phyloP scores from a whole-genome alignment of 2,797 vertebrate genomes.

The Ceryle rudis region DNA sequence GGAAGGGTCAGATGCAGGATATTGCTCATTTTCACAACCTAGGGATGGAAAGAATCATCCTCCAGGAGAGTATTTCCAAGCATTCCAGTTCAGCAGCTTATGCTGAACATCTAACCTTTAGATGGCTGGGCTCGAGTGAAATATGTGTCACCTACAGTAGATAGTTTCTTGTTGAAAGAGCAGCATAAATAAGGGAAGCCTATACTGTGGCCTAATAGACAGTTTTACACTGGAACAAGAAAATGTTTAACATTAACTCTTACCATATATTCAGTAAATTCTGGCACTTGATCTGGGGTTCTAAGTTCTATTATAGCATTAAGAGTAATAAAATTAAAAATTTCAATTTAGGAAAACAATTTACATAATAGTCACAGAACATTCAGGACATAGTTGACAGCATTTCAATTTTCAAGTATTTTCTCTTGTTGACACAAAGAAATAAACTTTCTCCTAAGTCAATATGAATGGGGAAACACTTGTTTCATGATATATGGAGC shows the following conservation, averaged over 20 bases:
- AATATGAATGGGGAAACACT: background rate
- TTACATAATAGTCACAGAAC: background rate
- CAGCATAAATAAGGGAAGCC: background rate
- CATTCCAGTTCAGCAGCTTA: background rate
- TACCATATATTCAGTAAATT: background rate
- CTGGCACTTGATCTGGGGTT: background rate
- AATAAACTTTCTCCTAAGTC: background rate
- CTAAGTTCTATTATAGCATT: background rate
- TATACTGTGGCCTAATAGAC: background rate
- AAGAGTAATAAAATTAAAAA: background rate
- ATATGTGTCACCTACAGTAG: background rate
- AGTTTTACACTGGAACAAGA: background rate
- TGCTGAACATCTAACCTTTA: background rate
- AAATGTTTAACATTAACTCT: background rate
- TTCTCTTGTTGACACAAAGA: background rate
- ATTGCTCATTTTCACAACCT: background rate
- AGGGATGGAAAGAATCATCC: background rate
- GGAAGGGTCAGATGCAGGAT: background rate
- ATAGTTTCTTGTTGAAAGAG: background rate
- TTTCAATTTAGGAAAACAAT: background rate
- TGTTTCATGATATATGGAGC: background rate
- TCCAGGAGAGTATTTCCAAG: background rate
- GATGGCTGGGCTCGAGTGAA: background rate
- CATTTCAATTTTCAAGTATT: slow-evolving; percentile 2
- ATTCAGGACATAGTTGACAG: background rate